Evolutionary conservation across 64 coral and sea anemone genomes (phyloP).

Genomic region (Montipora efflorescens): DNA sequence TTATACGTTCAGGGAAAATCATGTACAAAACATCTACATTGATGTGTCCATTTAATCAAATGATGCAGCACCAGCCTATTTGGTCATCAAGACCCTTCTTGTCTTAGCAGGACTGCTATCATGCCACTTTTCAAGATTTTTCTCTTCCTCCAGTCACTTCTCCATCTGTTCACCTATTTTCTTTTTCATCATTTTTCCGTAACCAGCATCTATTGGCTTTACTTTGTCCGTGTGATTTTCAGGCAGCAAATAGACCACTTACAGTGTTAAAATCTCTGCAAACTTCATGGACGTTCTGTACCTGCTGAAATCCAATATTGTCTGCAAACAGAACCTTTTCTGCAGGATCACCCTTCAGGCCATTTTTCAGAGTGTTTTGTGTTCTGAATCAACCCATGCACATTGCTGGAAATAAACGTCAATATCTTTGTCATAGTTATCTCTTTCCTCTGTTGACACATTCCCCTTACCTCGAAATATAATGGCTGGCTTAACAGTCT

Average conservation of each 20-base stretch:
- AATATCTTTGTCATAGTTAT: constrained; percentile 43
- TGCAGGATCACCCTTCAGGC: constrained; percentile 38
- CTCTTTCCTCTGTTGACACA: constrained; percentile 23
- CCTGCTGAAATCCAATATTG: constrained; percentile 44
- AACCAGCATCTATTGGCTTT: constrained; percentile 20
- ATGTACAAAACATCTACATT: too few relatives aligned
- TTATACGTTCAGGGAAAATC: too few relatives aligned
- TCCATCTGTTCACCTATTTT: constrained; percentile 36
- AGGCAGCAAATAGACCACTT: constrained; percentile 3
- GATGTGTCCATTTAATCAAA: too few relatives aligned
- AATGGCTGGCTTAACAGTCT: constrained; percentile 71
- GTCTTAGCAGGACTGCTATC: neutral
- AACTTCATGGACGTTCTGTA: neutral
- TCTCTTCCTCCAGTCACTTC: constrained; percentile 20
- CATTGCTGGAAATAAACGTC: constrained; percentile 67
- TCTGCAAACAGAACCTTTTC: constrained; percentile 79
- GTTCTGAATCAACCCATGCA: constrained; percentile 68
- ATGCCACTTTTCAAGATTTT: constrained; percentile 38
- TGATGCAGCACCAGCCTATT: constrained; percentile 30
- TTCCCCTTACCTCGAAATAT: constrained; percentile 72
- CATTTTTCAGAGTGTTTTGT: constrained; percentile 28
- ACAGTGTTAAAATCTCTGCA: constrained; percentile 31
- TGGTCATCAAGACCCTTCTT: constrained; percentile 29
- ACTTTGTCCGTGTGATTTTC: constrained; percentile 20
- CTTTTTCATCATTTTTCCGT: constrained; percentile 29